A percentile compares a stretch with the other conserved stretches of the same genome.
These are phyloP conservation scores for Argyresthia albistria DNA, from an alignment of 2,888 invertebrate species.

Conservation along the genomic window DNA sequence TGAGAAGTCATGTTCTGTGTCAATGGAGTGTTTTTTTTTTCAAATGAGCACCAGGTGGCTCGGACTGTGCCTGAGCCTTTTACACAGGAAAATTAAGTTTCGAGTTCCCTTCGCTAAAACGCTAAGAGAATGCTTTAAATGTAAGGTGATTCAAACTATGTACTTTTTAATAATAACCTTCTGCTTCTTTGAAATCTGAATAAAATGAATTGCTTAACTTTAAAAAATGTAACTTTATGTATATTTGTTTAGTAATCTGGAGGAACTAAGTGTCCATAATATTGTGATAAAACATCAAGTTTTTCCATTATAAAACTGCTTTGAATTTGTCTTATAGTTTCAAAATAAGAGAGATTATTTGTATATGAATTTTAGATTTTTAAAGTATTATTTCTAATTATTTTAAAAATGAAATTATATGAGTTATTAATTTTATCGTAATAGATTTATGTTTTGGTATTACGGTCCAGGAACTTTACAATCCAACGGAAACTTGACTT, in stretches of 20 bases:
- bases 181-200: constrained; percentile 64
- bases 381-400: constrained; percentile 51
- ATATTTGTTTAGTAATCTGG: constrained; percentile 62
- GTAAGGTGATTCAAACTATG: background rate
- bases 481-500: constrained; percentile 56
- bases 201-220: constrained; percentile 42
- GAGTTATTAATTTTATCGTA: constrained; percentile 40
- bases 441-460: constrained; percentile 56
- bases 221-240: constrained; percentile 32
- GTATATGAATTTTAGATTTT: constrained; percentile 64
- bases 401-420: constrained; percentile 48
- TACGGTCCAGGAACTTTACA: constrained; percentile 53
- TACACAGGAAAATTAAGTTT: background rate
- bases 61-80: constrained; percentile 16
- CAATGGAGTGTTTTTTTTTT: constrained; percentile 54
- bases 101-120: too few relatives aligned
- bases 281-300: constrained; percentile 68
- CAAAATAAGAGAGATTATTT: constrained; percentile 64
- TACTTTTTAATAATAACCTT: constrained; percentile 28
- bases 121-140: background rate
- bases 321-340: constrained; percentile 50
- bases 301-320: constrained; percentile 60
- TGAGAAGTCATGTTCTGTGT: constrained; percentile 47
- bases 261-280: constrained; percentile 60
- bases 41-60: constrained; percentile 59